Evolutionary conservation across 2,888 invertebrate genomes (phyloP).

Genomic region (Nephrotoma guestfalica): DNA sequence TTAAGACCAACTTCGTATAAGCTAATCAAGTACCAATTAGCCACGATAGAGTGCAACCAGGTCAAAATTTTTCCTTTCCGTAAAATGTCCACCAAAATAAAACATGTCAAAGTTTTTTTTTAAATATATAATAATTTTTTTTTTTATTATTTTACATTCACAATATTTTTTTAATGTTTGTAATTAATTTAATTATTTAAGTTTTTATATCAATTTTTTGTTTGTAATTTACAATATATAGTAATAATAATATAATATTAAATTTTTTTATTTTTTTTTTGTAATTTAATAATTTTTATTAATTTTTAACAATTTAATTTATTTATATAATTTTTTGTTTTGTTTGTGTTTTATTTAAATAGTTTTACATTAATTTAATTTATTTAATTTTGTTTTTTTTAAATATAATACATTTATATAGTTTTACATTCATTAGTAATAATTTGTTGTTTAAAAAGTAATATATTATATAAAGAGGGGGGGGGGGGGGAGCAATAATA

Average conservation of each 20-base stretch:
- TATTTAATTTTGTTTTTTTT: neutral
- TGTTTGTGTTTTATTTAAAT: neutral
- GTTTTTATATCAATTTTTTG: neutral
- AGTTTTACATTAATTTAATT: neutral
- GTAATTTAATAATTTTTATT: neutral
- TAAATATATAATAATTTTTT: neutral
- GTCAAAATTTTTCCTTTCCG: no score
- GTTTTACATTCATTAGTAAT: neutral
- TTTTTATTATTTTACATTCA: slow-evolving; percentile 3
- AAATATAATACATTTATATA: neutral
- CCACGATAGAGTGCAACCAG: no score
- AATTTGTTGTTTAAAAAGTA: neutral
- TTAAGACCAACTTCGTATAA: no score
- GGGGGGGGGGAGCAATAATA: neutral
- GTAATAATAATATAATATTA: neutral
- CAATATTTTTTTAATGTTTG: neutral
- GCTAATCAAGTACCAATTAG: no score
- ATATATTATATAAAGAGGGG: neutral
- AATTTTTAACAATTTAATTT: neutral
- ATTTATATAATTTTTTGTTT: neutral
- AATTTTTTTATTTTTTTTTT: neutral
- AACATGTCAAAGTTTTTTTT: neutral
- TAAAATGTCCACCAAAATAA: no score
- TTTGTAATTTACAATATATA: slow-evolving; percentile 2
- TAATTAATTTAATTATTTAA: neutral